Evolutionary conservation across 2,888 invertebrate genomes (phyloP).

Genomic region (Marasmarcha lunaedactyla): DNA sequence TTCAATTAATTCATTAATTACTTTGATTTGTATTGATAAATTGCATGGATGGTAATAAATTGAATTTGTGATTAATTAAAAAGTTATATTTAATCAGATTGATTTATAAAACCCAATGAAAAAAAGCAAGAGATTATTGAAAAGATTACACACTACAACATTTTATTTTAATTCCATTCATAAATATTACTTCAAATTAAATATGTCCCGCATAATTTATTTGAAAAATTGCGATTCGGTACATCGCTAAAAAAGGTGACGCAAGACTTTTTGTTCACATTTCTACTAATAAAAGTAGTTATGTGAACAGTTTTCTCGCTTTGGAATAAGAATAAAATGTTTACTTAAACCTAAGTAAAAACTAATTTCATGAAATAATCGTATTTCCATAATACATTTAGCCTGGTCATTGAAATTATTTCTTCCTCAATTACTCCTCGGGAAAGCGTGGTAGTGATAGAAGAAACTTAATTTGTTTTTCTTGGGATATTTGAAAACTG

Average conservation of each 20-base stretch:
- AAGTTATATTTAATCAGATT: constrained; percentile 15
- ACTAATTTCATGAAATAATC: neutral
- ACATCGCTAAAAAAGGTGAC: neutral
- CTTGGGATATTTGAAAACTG: too few relatives aligned
- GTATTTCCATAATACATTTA: too few relatives aligned
- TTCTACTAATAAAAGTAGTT: constrained; percentile 35
- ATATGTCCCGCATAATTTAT: constrained; percentile 46
- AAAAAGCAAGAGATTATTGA: constrained; percentile 28
- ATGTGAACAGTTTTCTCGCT: constrained; percentile 21
- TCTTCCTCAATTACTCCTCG: too few relatives aligned
- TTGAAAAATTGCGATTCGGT: neutral
- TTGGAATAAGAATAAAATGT: too few relatives aligned
- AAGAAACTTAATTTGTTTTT: too few relatives aligned
- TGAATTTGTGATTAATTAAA: constrained; percentile 21
- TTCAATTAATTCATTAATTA: constrained; percentile 48
- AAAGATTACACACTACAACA: constrained; percentile 5
- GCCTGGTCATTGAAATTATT: too few relatives aligned
- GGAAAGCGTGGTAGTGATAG: too few relatives aligned
- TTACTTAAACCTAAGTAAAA: neutral
- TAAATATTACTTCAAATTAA: constrained; percentile 23
- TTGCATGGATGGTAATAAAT: constrained; percentile 27
- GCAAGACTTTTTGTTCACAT: constrained; percentile 20
- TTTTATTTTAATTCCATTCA: neutral
- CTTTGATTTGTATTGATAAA: constrained; percentile 33
- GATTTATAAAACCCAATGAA: constrained; percentile 43